Evolutionary conservation across 2,888 invertebrate genomes (phyloP).

Genomic region (Eristalis tenax): DNA sequence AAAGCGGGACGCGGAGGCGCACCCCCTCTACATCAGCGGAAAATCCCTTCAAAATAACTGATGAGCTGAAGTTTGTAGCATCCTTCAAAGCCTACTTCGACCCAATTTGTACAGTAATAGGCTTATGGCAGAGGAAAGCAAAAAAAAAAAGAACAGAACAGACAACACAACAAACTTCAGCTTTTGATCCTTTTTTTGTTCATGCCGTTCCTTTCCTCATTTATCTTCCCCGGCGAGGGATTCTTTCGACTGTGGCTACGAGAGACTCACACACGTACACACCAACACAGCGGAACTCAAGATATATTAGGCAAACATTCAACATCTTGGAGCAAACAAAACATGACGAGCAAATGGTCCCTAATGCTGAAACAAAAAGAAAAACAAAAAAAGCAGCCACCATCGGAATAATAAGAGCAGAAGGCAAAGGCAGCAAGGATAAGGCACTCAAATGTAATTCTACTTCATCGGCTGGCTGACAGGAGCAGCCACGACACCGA

Average conservation of each 20-base stretch:
- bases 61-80: slow-evolving; percentile 59
- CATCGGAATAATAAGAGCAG: slow-evolving; percentile 34
- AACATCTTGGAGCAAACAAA: slow-evolving; percentile 64
- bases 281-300: slow-evolving; percentile 3
- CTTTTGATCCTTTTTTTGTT: slow-evolving; percentile 53
- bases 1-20: background rate
- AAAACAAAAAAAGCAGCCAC: slow-evolving; percentile 13
- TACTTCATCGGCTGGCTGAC: slow-evolving; percentile 34
- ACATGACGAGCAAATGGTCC: slow-evolving; percentile 56
- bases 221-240: slow-evolving; percentile 18
- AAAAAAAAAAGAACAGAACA: slow-evolving; percentile 8
- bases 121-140: slow-evolving; percentile 33
- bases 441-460: slow-evolving; percentile 49
- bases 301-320: slow-evolving; percentile 58
- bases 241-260: background rate
- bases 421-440: slow-evolving; percentile 8
- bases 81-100: slow-evolving; percentile 43
- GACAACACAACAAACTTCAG: slow-evolving; percentile 31
- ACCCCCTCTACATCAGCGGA: background rate
- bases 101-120: slow-evolving; percentile 65
- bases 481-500: background rate
- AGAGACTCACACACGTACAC: background rate
- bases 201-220: slow-evolving; percentile 6
- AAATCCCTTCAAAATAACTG: slow-evolving; percentile 53
- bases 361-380: slow-evolving; percentile 23